phyloP scores from a whole-genome alignment of 2,113 vertebrate species.

The Camelus dromedarius region DNA sequence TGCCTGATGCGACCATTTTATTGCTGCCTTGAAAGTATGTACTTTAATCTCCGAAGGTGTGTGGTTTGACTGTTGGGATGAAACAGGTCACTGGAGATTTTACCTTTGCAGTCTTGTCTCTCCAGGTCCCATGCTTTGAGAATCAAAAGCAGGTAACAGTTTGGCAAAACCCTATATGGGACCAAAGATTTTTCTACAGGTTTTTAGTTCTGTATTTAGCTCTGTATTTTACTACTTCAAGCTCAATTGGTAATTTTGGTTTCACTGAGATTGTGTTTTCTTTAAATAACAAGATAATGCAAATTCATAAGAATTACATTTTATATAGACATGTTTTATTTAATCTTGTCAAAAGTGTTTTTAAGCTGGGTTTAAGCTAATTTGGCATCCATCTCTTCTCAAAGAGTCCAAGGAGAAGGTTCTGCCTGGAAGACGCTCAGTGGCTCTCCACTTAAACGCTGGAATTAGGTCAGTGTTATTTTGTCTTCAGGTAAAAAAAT shows the following conservation, averaged over 20 bases:
- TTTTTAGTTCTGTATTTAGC: background rate
- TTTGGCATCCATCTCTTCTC: background rate
- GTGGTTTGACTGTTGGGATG: background rate
- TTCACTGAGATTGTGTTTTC: slow-evolving; percentile 34
- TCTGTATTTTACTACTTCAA: slow-evolving; percentile 24
- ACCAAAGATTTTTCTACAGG: slow-evolving; percentile 1
- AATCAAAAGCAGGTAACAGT: slow-evolving; percentile 46
- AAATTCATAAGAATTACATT: slow-evolving; percentile 6
- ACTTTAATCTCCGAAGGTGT: background rate
- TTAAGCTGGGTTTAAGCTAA: background rate
- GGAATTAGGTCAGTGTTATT: slow-evolving; percentile 57
- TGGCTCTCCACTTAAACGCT: background rate
- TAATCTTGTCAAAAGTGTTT: background rate
- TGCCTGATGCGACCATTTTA: background rate
- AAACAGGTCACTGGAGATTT: background rate
- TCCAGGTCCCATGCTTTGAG: slow-evolving; percentile 40
- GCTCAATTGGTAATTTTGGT: slow-evolving; percentile 7
- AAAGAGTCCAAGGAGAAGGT: background rate
- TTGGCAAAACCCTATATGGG: slow-evolving; percentile 10
- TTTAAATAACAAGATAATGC: slow-evolving; percentile 30
- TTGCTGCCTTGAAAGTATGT: background rate
- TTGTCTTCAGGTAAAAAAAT: slow-evolving; percentile 73
- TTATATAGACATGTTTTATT: background rate
- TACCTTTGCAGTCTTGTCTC: background rate
- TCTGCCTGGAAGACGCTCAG: rapidly evolving